Conservation (phyloP, 2,888 invertebrate species). For the Hydrotaea cyrtoneurina region DNA sequence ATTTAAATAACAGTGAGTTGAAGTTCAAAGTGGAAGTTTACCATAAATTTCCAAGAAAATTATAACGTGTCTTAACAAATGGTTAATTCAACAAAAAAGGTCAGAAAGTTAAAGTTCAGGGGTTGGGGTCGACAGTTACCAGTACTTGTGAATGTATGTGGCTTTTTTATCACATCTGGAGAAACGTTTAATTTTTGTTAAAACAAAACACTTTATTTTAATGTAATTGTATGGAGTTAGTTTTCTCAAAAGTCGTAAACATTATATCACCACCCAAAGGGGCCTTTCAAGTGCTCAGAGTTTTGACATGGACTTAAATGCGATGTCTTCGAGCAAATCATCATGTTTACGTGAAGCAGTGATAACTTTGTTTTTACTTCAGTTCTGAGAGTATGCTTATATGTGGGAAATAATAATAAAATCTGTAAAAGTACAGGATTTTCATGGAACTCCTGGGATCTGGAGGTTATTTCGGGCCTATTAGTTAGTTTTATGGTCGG, state of each 20-base stretch:
- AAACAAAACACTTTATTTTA: not conserved
- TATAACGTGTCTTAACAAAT: slow-evolving; percentile 30
- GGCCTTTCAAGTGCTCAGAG: not conserved
- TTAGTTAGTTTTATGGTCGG: too few relatives aligned
- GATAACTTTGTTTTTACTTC: too few relatives aligned
- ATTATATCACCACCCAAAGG: not conserved
- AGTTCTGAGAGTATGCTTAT: too few relatives aligned
- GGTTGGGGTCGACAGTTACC: not conserved
- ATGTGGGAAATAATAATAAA: too few relatives aligned
- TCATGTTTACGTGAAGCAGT: too few relatives aligned
- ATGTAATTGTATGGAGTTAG: not conserved
- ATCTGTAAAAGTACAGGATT: too few relatives aligned
- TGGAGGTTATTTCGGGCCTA: too few relatives aligned
- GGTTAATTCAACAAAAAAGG: slow-evolving; percentile 24
- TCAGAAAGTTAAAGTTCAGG: not conserved
- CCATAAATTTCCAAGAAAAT: not conserved
- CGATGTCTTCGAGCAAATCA: too few relatives aligned
- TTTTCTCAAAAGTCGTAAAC: not conserved
- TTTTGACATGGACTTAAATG: not conserved
- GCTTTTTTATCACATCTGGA: not conserved
- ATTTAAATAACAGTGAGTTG: slow-evolving; percentile 1
- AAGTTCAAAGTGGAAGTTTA: slow-evolving; percentile 32
- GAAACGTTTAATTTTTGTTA: not conserved
- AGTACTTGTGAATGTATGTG: not conserved
- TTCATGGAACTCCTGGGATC: too few relatives aligned